Evolutionary conservation across 2,113 vertebrate species (phyloP).

Genomic region (Colaptes auratus): DNA sequence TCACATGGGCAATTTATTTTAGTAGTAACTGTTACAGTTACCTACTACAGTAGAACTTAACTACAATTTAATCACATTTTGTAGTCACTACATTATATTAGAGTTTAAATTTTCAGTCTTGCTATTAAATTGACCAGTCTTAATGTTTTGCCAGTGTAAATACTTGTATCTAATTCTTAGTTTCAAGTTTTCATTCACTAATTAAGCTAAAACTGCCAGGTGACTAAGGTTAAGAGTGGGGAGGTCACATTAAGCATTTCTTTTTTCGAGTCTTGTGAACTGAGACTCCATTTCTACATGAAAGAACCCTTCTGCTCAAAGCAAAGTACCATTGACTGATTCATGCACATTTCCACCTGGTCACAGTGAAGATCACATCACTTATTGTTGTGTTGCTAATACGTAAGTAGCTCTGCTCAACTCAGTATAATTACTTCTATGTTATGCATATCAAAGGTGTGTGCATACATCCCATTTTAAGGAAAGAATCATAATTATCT

Average conservation of each 20-base stretch:
- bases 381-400: neutral
- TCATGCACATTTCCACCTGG: neutral
- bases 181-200: neutral
- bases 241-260: neutral
- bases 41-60: neutral
- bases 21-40: neutral
- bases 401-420: neutral
- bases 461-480: neutral
- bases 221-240: neutral
- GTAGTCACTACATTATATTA: neutral
- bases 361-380: neutral
- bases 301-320: neutral
- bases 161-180: neutral
- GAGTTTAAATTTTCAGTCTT: neutral
- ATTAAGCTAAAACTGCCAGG: neutral
- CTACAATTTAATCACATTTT: neutral
- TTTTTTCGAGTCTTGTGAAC: neutral
- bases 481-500: neutral
- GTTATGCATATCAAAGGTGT: neutral
- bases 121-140: neutral
- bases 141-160: neutral
- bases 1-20: neutral
- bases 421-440: neutral
- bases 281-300: neutral
- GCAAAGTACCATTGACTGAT: neutral